Percentiles rank a stretch among this genome's conserved stretches.
These are phyloP conservation scores for Eupristina koningsbergeri DNA, from an alignment of 1,140 invertebrate genomes.

Conservation along the genomic window DNA sequence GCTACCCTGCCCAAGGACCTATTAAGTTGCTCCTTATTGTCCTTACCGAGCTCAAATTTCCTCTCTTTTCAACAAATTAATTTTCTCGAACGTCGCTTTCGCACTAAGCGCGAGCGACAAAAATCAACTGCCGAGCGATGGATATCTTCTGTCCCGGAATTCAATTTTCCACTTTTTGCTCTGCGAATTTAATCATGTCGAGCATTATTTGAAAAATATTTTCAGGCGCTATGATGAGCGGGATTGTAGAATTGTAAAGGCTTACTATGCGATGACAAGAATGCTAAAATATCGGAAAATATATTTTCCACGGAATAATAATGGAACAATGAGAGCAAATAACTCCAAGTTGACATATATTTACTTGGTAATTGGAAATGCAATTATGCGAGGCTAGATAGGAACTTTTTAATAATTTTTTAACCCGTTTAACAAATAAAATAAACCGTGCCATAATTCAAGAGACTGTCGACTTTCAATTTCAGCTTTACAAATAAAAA, in stretches of 20 bases:
- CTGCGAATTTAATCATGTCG: too few species aligned
- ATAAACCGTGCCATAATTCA: not conserved
- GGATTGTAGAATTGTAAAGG: too few species aligned
- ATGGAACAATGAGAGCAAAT: not conserved
- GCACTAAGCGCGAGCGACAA: too few species aligned
- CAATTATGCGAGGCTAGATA: not conserved
- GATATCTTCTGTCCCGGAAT: too few species aligned
- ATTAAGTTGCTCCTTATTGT: conserved; percentile 10
- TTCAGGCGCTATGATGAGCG: too few species aligned
- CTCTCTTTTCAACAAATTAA: not conserved
- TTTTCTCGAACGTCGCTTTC: too few species aligned
- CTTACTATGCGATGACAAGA: not conserved
- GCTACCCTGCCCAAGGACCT: not conserved
- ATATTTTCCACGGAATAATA: not conserved
- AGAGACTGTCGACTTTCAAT: not conserved
- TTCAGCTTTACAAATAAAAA: not conserved
- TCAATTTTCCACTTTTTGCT: too few species aligned
- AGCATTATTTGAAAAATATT: too few species aligned
- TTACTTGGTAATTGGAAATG: not conserved
- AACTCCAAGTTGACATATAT: not conserved
- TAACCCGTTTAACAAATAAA: not conserved
- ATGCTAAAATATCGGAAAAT: not conserved
- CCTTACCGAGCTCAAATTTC: conserved; percentile 19
- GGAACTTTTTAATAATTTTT: not conserved
- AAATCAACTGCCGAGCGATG: too few species aligned